Evolutionary conservation across 2,888 invertebrate species (phyloP), one percentile per base, ranked within the genome.

Genomic region (Ormyrus rosae): DNA sequence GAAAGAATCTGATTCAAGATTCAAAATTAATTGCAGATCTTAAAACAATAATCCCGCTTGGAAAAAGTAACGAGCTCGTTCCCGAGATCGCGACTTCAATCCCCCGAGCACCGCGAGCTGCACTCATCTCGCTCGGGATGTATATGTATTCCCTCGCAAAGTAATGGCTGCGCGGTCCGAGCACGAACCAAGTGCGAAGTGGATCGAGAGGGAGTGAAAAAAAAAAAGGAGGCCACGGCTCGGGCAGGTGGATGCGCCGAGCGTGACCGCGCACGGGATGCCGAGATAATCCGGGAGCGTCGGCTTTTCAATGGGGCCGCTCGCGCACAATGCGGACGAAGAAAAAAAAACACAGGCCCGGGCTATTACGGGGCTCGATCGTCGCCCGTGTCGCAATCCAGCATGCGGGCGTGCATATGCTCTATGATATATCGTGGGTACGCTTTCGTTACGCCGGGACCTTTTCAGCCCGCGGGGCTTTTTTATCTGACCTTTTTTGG

Each of bases 241-340:
- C 81, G 83, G 64, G 83, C 84, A 84, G 83, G 84, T 85, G 85
- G 84, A 83, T 81, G 46, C 13, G 48, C 48, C 78, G 85, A 82
- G 86, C 89, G 89, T 88, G 88, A 89, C 88, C 84, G 68, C 72
- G 87, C 88, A 89, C 86, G 81, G 79, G 85, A 85, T 86, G 78
- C 73, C 75, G 77, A 81, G 88, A 87, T 89, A 86, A 88, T 86
- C 86, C 85, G 48, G 48, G 45, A 13, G 50, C 51, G 45, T 71
- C 58, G 56, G 64, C 13, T 64, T 74, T 75, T 74, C 55, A 73
- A 56, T 61, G 75, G 58, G 67, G 46, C 9, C 19, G 19, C 19
- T 19, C 19, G 10, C 51, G 13, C 34, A 80, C 75, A 80, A 80
- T 75, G 55, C 19, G 19, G 7, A 45, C 45, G 60, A 46, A 78